Percentiles rank a stretch among this genome's conserved stretches.
Conservation (phyloP, 1,140 invertebrate species). For the Atta colombica region DNA sequence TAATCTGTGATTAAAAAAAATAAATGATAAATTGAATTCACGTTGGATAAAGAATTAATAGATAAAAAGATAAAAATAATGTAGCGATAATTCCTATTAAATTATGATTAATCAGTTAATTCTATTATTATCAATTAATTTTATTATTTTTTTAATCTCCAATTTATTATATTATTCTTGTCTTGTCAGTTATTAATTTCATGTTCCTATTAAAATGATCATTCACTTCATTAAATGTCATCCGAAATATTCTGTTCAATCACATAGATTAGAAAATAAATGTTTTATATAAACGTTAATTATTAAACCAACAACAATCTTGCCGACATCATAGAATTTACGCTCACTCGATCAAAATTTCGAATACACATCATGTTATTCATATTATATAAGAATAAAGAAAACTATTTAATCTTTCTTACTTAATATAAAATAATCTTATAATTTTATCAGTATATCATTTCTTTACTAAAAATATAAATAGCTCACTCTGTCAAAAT, state of each 20-base stretch:
- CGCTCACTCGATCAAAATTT: not conserved
- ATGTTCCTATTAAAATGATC: not conserved
- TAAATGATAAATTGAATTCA: not conserved
- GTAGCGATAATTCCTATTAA: not conserved
- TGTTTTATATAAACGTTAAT: not conserved
- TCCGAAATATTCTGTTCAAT: not conserved
- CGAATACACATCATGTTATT: slow-evolving; percentile 9
- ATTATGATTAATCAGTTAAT: not conserved
- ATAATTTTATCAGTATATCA: not conserved
- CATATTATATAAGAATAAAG: not conserved
- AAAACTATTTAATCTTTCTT: not conserved
- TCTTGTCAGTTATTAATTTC: not conserved
- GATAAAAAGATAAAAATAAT: not conserved
- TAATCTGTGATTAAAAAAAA: not conserved
- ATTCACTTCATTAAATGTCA: not conserved
- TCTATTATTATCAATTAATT: not conserved
- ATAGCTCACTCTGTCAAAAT: slow-evolving; percentile 11
- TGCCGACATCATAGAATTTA: not conserved
- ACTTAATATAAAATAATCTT: no score
- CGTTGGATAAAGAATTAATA: not conserved
- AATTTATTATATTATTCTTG: not conserved
- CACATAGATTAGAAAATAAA: not conserved
- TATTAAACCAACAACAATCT: slow-evolving; percentile 3
- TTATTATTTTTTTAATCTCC: not conserved
- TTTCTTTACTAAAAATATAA: slow-evolving; percentile 6